Base-by-base conservation (phyloP, 2,113 vertebrate genomes). In the Rhombomys opimus region DNA sequence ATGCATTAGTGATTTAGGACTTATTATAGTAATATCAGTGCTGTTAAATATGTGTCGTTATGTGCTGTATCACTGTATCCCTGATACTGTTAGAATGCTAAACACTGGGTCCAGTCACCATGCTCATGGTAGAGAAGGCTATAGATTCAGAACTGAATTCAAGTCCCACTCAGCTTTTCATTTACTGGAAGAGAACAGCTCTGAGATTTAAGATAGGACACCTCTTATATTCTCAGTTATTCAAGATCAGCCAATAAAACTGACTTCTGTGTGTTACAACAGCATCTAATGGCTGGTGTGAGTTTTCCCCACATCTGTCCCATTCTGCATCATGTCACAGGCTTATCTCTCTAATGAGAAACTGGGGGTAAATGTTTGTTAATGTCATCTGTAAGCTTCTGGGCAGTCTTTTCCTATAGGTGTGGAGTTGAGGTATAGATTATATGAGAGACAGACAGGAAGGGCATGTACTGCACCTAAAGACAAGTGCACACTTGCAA, bases 221-320 rank as follows among this genome's bases (percentile, higher is more conserved):
- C 15, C 46, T 17, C 15, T 25, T 76, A 54, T 1, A 32, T 4
- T 8, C 17, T 50, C 27, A 27, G 12, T 46, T 76, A 38, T 76
- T 46, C 22, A 98, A 97, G 91, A 67, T 76, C 35, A 18, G 89
- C 91, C 87, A 98, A 96, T 82, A 72, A 95, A 97, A 84, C 95
- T 98, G 95, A 97, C 97, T 97, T 97, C 93, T 97, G 97, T 97
- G 97, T 97, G 98, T 97, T 95, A 96, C 73, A 96, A 90, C 87
- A 95, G 97, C 97, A 89, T 50, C 81, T n/a, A 93, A 87, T 93
- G 96, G 89, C 96, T 91, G 93, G 73, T 23, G n/a, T 78, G 94
- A 88, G 96, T 97, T 97, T 94, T 95, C 96, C 93, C 91, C 76
- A 1, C 80, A 94, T 95, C 92, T 98, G 97, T 97, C 96, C 67